Conservation (phyloP, 1,140 invertebrate genomes). For the Drosophila parvula region DNA sequence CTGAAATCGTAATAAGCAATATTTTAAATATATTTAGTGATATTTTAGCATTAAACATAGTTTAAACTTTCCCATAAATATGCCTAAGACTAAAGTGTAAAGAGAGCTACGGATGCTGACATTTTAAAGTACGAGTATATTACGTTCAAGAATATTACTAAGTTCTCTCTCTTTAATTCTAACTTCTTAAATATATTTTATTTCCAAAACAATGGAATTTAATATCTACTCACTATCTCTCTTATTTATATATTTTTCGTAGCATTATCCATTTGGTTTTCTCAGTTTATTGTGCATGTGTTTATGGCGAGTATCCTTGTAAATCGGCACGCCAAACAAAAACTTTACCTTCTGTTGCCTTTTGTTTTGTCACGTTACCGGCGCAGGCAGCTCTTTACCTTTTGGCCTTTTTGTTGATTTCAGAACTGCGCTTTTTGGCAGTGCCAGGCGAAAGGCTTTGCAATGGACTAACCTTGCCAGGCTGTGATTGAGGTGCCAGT, state of each 20-base stretch:
- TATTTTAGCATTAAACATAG: too few relatives aligned
- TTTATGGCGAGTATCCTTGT: conserved; percentile 44
- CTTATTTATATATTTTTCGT: too few relatives aligned
- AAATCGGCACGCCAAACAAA: conserved; percentile 59
- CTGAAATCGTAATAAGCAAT: neutral
- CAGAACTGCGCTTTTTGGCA: conserved; percentile 48
- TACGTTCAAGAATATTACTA: too few relatives aligned
- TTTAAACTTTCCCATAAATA: too few relatives aligned
- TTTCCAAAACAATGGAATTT: neutral
- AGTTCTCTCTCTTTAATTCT: neutral
- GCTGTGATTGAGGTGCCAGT: conserved; percentile 55
- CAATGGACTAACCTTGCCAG: conserved; percentile 47
- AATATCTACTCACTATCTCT: too few relatives aligned
- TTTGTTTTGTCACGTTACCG: conserved; percentile 53
- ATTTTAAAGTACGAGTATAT: too few relatives aligned
- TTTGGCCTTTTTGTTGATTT: conserved; percentile 11
- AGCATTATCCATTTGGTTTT: neutral
- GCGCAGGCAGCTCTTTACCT: neutral
- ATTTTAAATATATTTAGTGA: too few relatives aligned
- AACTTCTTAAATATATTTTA: too few relatives aligned
- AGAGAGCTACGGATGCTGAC: too few relatives aligned
- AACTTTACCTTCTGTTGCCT: conserved; percentile 41
- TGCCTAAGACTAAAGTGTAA: too few relatives aligned
- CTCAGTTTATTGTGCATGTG: conserved; percentile 14
- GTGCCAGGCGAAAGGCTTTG: conserved; percentile 39